Evolutionary conservation across 2,113 vertebrate species (phyloP).

Genomic region (Eurypyga helias): DNA sequence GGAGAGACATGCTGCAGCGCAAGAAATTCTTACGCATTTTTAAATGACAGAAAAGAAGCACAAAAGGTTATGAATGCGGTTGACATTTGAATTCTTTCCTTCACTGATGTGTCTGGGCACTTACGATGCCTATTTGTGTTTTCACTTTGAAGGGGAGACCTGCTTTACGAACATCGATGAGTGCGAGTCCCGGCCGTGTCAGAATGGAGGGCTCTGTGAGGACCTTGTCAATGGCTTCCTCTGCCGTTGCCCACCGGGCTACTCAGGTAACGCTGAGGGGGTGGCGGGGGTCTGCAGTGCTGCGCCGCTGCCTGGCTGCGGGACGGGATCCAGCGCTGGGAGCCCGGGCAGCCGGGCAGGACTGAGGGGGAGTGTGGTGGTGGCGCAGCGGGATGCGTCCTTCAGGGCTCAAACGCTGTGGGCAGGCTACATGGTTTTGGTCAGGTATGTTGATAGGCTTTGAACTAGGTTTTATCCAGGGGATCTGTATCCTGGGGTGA

Average conservation of each 20-base stretch:
- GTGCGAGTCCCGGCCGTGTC: constrained; percentile 86
- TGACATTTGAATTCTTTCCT: not conserved
- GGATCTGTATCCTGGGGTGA: not conserved
- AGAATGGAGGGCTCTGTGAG: constrained; percentile 83
- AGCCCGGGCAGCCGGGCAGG: no score
- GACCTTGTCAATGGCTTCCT: constrained; percentile 84
- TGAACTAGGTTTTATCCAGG: not conserved
- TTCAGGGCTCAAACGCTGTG: not conserved
- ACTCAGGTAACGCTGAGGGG: constrained; percentile 80
- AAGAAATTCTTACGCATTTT: not conserved
- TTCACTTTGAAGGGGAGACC: constrained; percentile 79
- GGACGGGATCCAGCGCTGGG: no score
- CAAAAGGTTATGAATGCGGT: not conserved
- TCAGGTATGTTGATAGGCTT: not conserved
- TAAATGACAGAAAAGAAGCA: not conserved
- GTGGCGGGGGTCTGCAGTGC: not conserved
- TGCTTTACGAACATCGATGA: constrained; percentile 87
- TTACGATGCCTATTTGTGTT: not conserved
- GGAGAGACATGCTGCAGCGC: not conserved
- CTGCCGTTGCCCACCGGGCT: constrained; percentile 86
- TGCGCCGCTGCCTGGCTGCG: not conserved
- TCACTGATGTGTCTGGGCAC: not conserved
- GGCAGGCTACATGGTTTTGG: not conserved
- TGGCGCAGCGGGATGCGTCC: not conserved
- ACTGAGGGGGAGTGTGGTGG: not conserved